phyloP scores from a whole-genome alignment of 2,113 vertebrate genomes.

The Hymenochirus boettgeri region DNA sequence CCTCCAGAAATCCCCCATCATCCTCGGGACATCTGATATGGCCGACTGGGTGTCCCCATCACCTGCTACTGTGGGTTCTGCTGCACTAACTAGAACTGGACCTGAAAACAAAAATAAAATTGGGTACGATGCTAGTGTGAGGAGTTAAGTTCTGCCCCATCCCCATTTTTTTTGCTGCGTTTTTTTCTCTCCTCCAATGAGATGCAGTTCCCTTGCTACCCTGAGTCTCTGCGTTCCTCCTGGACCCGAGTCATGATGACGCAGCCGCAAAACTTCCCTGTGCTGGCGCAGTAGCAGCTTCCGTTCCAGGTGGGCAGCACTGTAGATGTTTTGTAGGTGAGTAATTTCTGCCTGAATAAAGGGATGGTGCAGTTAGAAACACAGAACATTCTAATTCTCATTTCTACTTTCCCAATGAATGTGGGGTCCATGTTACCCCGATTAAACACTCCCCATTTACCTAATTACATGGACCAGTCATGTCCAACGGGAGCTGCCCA shows the following conservation, averaged over 20 bases:
- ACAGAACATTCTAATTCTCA: too few relatives aligned
- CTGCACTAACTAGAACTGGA: not conserved
- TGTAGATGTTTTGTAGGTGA: conserved; percentile 46
- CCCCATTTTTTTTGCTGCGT: too few relatives aligned
- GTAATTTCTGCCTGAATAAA: conserved; percentile 59
- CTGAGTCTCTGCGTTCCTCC: conserved; percentile 29
- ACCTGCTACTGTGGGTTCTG: not conserved
- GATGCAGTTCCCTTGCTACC: too few relatives aligned
- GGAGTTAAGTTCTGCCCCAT: too few relatives aligned
- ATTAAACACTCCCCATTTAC: too few relatives aligned
- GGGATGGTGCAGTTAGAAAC: too few relatives aligned
- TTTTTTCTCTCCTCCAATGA: too few relatives aligned
- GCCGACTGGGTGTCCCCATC: conserved; percentile 7
- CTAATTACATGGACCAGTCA: too few relatives aligned
- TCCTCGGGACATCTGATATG: conserved; percentile 16
- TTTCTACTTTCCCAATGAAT: too few relatives aligned
- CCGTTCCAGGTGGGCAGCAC: conserved; percentile 49
- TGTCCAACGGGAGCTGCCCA: too few relatives aligned
- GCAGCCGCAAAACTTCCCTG: conserved; percentile 49
- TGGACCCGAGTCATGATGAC: conserved; percentile 39
- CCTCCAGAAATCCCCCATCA: not conserved
- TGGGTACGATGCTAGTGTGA: too few relatives aligned
- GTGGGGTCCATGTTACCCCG: too few relatives aligned
- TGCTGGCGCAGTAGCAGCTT: conserved; percentile 58
- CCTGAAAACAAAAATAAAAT: not conserved